phyloP scores from a whole-genome alignment of 1,140 invertebrate genomes.

The Melipona quadrifasciata region DNA sequence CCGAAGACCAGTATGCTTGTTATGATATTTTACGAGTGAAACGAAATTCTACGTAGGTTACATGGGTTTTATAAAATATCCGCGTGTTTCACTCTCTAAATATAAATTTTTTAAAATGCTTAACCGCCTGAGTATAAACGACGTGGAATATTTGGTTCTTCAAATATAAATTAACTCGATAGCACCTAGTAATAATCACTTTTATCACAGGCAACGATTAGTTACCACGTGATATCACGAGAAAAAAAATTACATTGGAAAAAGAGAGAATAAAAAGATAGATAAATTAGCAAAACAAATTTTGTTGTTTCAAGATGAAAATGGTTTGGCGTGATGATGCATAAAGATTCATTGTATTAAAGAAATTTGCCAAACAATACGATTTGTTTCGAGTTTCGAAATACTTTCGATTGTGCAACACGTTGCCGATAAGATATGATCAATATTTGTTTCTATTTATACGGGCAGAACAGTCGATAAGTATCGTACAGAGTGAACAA shows the following conservation, averaged over 20 bases:
- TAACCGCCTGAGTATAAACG: too few species aligned
- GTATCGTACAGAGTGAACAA: neutral
- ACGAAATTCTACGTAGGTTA: neutral
- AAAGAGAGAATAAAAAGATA: neutral
- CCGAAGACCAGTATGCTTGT: too few species aligned
- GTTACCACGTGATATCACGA: neutral
- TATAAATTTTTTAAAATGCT: neutral
- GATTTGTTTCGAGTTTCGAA: neutral
- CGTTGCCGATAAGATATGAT: constrained; percentile 12
- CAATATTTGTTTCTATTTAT: neutral
- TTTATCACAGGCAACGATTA: neutral
- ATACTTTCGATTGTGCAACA: constrained; percentile 1
- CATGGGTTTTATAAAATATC: neutral
- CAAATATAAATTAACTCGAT: neutral
- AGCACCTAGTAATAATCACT: neutral
- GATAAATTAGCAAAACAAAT: too few species aligned
- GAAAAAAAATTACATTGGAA: neutral
- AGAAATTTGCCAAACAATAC: neutral
- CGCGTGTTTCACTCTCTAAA: neutral
- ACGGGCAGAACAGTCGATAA: neutral
- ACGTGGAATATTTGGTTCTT: too few species aligned
- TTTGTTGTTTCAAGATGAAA: neutral
- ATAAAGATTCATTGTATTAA: neutral
- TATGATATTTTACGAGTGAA: neutral
- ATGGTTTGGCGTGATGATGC: neutral